Evolutionary conservation across 2,113 vertebrate genomes (phyloP), one percentile per base, ranked within the genome.

Genomic region (Vanacampus margaritifer): DNA sequence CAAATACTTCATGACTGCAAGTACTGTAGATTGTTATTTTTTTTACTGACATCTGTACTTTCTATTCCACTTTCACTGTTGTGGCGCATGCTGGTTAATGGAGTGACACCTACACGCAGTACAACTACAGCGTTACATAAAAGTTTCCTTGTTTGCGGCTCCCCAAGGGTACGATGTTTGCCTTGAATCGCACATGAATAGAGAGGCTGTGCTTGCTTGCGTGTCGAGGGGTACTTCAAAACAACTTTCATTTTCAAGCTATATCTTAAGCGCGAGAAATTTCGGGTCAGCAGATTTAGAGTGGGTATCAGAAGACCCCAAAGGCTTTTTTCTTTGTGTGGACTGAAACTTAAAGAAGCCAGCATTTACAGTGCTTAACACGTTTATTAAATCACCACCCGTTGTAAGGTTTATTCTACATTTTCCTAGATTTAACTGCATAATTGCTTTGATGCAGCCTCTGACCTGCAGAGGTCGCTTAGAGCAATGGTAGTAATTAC

Each of bases 81-180:
- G 72, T 50, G 24, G 11, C 39, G 72, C 36, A 54, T 64, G 56
- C 67, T 74, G 60, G 71, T 78, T 75, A 80, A 79, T 73, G 69
- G 50, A 74, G 72, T 41, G 69, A 73, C 77, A 79, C 85, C 68
- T 67, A 69, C 66, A 58, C n/a, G 32, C 11, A 26, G 23, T 19
- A 32, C 48, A 73, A 73, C 65, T 61, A 64, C 41, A 9, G 53
- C 45, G 57, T 75, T 71, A 67, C 59, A 68, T 79, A 63, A 82
- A 79, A 59, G 61, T 51, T 58, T 65, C 72, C 1, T 24, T 72
- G 67, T 75, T 57, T 26, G 59, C 35, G 62, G 64, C 71, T n/a
- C 64, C 45, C 68, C 23, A 3, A 35, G 16, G 57, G 56, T 68
- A 53, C 57, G 48, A n/a, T 37, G 64, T 79, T 68, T 68, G 60